These are phyloP conservation scores for Rhyacophila evoluta DNA, from an alignment of 2,888 invertebrate species.

Conservation along the genomic window DNA sequence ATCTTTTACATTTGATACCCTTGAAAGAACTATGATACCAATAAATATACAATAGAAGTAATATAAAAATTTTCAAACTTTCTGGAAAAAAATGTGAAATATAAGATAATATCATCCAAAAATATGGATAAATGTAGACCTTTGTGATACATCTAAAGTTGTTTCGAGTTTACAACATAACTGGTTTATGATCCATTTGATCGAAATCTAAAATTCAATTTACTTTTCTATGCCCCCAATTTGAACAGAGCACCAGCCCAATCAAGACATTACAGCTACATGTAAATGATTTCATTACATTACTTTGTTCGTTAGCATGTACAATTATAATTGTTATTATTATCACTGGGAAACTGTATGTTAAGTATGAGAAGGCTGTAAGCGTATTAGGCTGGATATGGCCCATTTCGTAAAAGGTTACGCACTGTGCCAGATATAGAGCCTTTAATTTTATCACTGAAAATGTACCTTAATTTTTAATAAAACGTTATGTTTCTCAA, in stretches of 20 bases:
- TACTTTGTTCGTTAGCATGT: conserved; percentile 5
- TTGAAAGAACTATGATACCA: no score
- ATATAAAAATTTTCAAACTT: no score
- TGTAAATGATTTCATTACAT: background rate
- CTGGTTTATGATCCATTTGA: background rate
- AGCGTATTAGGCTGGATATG: background rate
- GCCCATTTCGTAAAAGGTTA: background rate
- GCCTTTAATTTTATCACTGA: background rate
- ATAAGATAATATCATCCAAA: no score
- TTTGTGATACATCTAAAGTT: no score
- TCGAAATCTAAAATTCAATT: background rate
- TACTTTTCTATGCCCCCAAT: background rate
- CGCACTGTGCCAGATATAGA: background rate
- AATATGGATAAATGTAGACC: no score
- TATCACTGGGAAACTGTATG: background rate
- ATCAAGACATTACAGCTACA: background rate
- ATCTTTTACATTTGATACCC: no score
- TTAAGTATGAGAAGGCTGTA: background rate
- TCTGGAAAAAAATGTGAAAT: no score
- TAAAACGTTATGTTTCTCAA: no score
- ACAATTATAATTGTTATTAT: conserved; percentile 13
- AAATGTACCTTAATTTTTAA: no score
- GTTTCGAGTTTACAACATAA: background rate
- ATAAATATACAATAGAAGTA: no score
- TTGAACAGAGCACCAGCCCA: background rate